Conservation (phyloP, 2,888 invertebrate species). For the Lissocephala sabroskyi region DNA sequence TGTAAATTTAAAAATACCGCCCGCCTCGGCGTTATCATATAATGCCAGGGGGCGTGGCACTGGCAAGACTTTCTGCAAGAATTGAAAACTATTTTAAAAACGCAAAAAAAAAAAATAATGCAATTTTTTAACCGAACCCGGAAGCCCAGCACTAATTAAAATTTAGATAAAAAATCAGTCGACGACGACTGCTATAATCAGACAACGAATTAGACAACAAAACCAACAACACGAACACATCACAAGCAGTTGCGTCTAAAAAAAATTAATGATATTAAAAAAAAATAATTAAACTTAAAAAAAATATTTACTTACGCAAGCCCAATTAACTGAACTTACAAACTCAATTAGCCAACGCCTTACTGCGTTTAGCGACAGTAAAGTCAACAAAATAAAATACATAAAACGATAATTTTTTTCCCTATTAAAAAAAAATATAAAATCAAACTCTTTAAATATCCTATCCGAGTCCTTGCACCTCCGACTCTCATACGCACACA, state of each 20-base stretch:
- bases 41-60: conserved; percentile 32
- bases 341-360: conserved; percentile 40
- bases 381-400: background rate
- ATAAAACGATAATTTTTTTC: conserved; percentile 4
- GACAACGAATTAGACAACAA: conserved; percentile 48
- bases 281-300: conserved; percentile 2
- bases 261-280: conserved; percentile 13
- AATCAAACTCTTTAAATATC: background rate
- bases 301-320: conserved; percentile 1
- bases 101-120: conserved; percentile 12
- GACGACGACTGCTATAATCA: conserved; percentile 31
- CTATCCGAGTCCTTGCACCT: too few relatives aligned
- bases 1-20: conserved; percentile 12
- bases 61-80: conserved; percentile 46
- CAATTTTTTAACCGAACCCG: background rate
- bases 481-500: conserved; percentile 24
- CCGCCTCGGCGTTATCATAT: conserved; percentile 44
- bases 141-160: background rate
- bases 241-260: conserved; percentile 19
- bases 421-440: conserved; percentile 8
- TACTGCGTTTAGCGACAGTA: conserved; percentile 24
- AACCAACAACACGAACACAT: conserved; percentile 17
- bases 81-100: conserved; percentile 32
- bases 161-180: conserved; percentile 13
- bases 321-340: conserved; percentile 11